phyloP scores from a whole-genome alignment of 2,888 invertebrate genomes.

The Cephonodes hylas region DNA sequence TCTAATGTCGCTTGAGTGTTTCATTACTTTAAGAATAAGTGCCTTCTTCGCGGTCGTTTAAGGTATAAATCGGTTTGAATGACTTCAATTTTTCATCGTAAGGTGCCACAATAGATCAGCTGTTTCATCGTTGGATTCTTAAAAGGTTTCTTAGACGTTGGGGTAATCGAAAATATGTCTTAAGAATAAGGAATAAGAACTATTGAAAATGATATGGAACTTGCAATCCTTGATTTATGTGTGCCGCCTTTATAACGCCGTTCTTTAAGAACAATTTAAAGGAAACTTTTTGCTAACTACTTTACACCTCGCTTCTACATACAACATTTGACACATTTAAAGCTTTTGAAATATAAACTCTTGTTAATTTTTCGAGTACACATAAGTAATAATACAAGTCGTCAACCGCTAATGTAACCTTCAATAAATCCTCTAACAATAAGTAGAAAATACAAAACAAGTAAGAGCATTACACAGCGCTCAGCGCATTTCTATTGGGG shows the following conservation, averaged over 20 bases:
- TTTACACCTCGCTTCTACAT: neutral
- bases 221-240: neutral
- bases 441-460: constrained; percentile 56
- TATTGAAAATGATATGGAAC: neutral
- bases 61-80: constrained; percentile 17
- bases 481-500: constrained; percentile 49
- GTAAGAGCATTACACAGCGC: constrained; percentile 69
- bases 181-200: neutral
- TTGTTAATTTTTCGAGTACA: neutral
- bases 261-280: neutral
- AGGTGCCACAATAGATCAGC: constrained; percentile 1
- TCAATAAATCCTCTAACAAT: constrained; percentile 71
- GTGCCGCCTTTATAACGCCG: neutral
- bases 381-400: neutral
- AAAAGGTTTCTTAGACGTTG: neutral
- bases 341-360: neutral
- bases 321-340: no score
- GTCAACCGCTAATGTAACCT: constrained; percentile 65
- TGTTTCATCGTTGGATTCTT: neutral
- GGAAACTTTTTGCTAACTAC: neutral
- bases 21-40: neutral
- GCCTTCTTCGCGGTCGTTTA: constrained; percentile 24
- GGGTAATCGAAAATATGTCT: neutral
- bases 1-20: neutral
- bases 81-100: constrained; percentile 11